Conservation (phyloP, 1,140 invertebrate species). For the Diabrotica virgifera region DNA sequence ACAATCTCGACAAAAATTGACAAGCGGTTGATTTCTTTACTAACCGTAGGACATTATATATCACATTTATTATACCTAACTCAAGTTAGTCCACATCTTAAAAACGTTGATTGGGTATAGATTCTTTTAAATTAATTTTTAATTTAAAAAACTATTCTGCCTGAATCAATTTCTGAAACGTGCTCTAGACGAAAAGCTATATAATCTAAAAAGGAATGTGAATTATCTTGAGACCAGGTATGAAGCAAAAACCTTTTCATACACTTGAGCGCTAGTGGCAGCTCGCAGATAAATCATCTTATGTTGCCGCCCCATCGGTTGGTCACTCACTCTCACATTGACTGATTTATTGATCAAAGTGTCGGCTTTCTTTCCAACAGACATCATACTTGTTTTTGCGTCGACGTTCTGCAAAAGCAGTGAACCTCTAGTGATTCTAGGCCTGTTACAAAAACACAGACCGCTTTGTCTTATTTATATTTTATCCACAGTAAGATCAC, state of each 20-base stretch:
- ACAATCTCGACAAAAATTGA: no score
- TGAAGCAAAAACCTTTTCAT: slow-evolving; percentile 44
- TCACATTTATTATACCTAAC: no score
- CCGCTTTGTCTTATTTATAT: slow-evolving; percentile 2
- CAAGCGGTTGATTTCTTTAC: no score
- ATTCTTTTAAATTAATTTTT: no score
- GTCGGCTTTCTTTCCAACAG: slow-evolving; percentile 36
- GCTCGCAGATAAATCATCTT: slow-evolving; percentile 44
- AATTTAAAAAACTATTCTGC: no score
- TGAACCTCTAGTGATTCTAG: not conserved
- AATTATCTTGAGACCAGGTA: slow-evolving; percentile 20
- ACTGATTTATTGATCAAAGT: slow-evolving; percentile 46
- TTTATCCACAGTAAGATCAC: not conserved
- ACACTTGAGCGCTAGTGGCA: slow-evolving; percentile 45
- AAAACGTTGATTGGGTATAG: no score
- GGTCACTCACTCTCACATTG: slow-evolving; percentile 39
- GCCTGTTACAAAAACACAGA: not conserved
- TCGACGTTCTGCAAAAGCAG: not conserved
- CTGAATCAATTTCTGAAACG: no score
- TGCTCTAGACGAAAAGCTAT: no score
- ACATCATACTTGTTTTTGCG: slow-evolving; percentile 25
- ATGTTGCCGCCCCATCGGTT: slow-evolving; percentile 40
- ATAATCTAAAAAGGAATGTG: no score
- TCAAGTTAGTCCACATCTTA: no score
- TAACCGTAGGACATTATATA: no score